Evolutionary conservation across 2,888 invertebrate species (phyloP).

Genomic region (Diadromus collaris): DNA sequence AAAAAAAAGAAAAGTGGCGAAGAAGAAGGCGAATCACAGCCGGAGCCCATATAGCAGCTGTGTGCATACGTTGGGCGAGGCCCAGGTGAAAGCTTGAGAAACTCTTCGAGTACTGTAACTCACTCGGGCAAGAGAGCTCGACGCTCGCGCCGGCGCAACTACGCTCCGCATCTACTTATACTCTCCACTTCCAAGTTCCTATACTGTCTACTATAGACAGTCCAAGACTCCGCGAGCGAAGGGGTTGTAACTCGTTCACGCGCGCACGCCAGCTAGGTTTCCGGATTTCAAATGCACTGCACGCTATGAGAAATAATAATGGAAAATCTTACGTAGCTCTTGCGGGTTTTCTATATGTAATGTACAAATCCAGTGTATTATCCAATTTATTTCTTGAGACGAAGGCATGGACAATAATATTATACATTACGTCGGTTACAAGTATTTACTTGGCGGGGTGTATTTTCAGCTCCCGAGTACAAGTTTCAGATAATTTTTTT

Average conservation of each 20-base stretch:
- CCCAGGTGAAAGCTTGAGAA: constrained; percentile 76
- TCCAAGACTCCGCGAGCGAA: constrained; percentile 39
- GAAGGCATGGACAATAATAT: constrained; percentile 30
- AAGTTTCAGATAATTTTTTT: neutral
- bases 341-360: constrained; percentile 15
- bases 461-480: neutral
- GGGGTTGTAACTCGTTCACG: constrained; percentile 58
- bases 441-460: constrained; percentile 12
- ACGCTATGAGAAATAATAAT: constrained; percentile 58
- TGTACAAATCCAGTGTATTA: constrained; percentile 44
- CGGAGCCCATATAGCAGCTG: constrained; percentile 51
- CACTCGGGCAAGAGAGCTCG: constrained; percentile 54
- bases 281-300: constrained; percentile 56
- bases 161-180: constrained; percentile 45
- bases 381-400: constrained; percentile 53
- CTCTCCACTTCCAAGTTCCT: constrained; percentile 30
- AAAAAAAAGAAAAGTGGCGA: constrained; percentile 37
- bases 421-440: constrained; percentile 19
- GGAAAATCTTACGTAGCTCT: constrained; percentile 38
- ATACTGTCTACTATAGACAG: constrained; percentile 22
- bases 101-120: constrained; percentile 64
- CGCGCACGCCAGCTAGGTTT: constrained; percentile 47
- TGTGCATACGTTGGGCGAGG: constrained; percentile 69
- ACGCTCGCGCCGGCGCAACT: constrained; percentile 28
- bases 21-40: constrained; percentile 44